Conservation (phyloP, 2,888 invertebrate genomes). For the Papilio gigon region DNA sequence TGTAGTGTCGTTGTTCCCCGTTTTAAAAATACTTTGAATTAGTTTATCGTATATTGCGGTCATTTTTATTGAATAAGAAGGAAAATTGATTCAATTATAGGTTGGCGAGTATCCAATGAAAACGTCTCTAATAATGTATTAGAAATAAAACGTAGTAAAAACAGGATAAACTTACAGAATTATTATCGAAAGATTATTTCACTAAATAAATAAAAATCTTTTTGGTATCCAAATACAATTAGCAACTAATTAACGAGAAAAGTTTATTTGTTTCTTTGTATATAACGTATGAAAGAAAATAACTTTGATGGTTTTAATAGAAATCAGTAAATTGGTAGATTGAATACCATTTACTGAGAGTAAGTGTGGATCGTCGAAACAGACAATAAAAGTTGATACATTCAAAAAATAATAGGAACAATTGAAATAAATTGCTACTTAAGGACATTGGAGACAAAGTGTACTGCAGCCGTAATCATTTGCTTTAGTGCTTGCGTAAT, state of each 20-base stretch:
- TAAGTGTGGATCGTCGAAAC: too few species aligned
- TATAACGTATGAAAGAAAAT: too few species aligned
- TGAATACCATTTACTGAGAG: too few species aligned
- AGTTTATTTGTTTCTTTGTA: too few species aligned
- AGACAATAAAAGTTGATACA: too few species aligned
- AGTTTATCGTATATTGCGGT: slow-evolving; percentile 11
- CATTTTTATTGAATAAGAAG: slow-evolving; percentile 14
- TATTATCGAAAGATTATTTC: too few species aligned
- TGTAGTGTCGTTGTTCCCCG: not conserved
- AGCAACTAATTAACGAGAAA: too few species aligned
- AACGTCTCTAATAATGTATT: slow-evolving; percentile 4
- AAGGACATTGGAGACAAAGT: slow-evolving; percentile 6
- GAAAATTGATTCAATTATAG: slow-evolving; percentile 31
- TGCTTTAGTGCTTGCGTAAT: slow-evolving; percentile 25
- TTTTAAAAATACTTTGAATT: slow-evolving; percentile 10
- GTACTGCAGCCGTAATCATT: slow-evolving; percentile 24
- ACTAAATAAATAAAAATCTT: too few species aligned
- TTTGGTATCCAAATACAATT: too few species aligned
- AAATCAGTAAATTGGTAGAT: too few species aligned
- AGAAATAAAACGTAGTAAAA: not conserved
- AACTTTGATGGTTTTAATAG: too few species aligned
- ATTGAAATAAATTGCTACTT: slow-evolving; percentile 7
- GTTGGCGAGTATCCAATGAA: slow-evolving; percentile 29
- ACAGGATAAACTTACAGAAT: not conserved
- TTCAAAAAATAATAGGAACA: not conserved